Base-by-base conservation (phyloP, 2,888 invertebrate genomes). In the Orchestes rusci region DNA sequence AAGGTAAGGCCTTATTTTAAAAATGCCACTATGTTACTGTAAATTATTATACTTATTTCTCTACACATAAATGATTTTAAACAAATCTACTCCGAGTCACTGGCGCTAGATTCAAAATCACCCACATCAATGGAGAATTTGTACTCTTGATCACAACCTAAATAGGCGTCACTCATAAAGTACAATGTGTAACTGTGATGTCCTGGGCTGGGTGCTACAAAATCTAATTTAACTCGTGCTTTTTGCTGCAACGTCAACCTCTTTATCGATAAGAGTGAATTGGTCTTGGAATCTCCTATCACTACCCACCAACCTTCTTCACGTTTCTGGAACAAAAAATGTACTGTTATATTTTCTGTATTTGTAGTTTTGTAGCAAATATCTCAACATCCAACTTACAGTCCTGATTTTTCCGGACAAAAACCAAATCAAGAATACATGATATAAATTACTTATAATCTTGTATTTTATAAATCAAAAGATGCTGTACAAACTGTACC, bases 121-220 rank as follows among this genome's bases (percentile, higher is more conserved):
- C 79, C 82, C 4, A 93, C 88, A 54, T 84, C 83, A 10, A 91
- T 84, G 0, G 76, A 77, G 68, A 99, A 92, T 70, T 89, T 87
- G 72, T 99, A 99, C 71, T 99, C 99, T 70, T 99, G 99, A 75
- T 99, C 99, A 62, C 97, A 99, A 5, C 99, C 99, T 63, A 99
- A 80, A 69, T 99, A 99, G 0, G 96, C 89, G 69, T 99, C 99
- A 59, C 94, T 95, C 95, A 99, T 99, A 71, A 92, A 99, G 73
- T 94, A 99, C 39, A 99, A 72, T 0, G 91, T 92, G 70, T 95
- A 97, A 10, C 84, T 82, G 69, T 94, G 90, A 18, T 84, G 80
- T 4, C 94, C 90, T 1, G 89, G 79, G 48, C 82, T 77, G 1
- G 95, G 95, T 18, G 95, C 94, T 23, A 95, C 88, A 69, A 97